Percentiles rank a stretch among this genome's conserved stretches.
phyloP scores from a whole-genome alignment of 2,113 vertebrate species.

The Polypterus bichir region DNA sequence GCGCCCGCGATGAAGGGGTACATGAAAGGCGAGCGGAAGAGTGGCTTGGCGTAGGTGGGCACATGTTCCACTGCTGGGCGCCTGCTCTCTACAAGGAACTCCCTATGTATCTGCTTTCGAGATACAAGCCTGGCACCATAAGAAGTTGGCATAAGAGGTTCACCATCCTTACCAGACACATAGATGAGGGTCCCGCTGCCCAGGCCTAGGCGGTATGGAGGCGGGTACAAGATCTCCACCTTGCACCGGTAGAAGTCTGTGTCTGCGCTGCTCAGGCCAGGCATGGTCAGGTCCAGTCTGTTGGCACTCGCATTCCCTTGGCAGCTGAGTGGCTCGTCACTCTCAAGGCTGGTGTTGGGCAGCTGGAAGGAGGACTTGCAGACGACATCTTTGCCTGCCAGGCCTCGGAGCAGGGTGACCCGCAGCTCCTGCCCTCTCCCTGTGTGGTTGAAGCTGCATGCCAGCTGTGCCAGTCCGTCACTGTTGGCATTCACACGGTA shows the following conservation, averaged over 20 bases:
- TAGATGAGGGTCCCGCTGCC: constrained; percentile 7
- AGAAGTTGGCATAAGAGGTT: too few species aligned
- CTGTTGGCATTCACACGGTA: constrained; percentile 26
- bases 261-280: neutral
- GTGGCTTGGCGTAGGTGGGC: too few species aligned
- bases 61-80: too few species aligned
- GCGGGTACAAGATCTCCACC: constrained; percentile 7
- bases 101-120: too few species aligned
- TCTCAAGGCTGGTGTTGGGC: constrained; percentile 8
- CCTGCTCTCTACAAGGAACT: too few species aligned
- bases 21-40: too few species aligned
- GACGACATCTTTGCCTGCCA: constrained; percentile 18
- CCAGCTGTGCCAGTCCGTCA: constrained; percentile 21
- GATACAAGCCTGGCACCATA: too few species aligned
- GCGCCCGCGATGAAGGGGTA: too few species aligned
- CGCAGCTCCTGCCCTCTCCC: constrained; percentile 19
- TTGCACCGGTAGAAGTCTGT: constrained; percentile 25
- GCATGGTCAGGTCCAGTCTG: constrained; percentile 16
- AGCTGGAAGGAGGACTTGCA: constrained; percentile 25
- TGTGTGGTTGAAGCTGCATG: constrained; percentile 17
- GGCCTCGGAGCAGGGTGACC: constrained; percentile 32
- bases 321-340: constrained; percentile 21
- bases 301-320: neutral
- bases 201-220: neutral
- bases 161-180: constrained; percentile 24